Base-by-base conservation (phyloP, 1,140 invertebrate species). In the Octopus bimaculoides region DNA sequence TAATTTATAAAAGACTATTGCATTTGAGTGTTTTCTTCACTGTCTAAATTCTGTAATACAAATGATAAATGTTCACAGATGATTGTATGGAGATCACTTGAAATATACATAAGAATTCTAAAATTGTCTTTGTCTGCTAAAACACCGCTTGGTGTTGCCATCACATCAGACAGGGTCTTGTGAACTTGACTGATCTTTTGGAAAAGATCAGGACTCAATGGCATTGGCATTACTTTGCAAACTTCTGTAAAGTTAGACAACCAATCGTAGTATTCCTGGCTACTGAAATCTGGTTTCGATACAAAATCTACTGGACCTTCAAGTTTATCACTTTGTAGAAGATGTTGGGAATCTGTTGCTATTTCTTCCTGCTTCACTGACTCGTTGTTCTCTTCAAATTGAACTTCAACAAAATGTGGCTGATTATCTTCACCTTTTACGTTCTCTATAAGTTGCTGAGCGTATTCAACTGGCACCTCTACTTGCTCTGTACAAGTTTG, bases 231-330 rank as follows among this genome's bases (percentile, higher is more conserved):
- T 4, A 84, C 75, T 84, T 87, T 88, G 84, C 88, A 88, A 10
- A 83, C 78, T 78, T 88, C 87, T 17, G 86, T 87, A 79, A 89
- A 89, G 53, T 78, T 84, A 52, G 86, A 86, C 74, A 89, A 80
- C 88, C 88, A 89, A 81, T 89, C 86, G 77, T 87, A 89, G 74
- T 89, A 89, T 12, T 87, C 86, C 79, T 89, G 88, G 78, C 87
- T 88, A 26, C 79, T 81, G 80, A 89, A 87, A 71, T 89, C 86
- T 53, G 88, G 88, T 53, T 85, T 84, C 9, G 77, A 77, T 5
- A 88, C 83, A 83, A 81, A 89, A 79, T 87, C 86, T 17, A 82
- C 69, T 53, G 74, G 10, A 1, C 54, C 53, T 79, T 79, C 56
- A 1, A 73, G 53, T 76, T 79, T 52, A 56, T n/a, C 10, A 17